Conservation (phyloP, 2,113 vertebrate genomes). For the Lepus timidus region DNA sequence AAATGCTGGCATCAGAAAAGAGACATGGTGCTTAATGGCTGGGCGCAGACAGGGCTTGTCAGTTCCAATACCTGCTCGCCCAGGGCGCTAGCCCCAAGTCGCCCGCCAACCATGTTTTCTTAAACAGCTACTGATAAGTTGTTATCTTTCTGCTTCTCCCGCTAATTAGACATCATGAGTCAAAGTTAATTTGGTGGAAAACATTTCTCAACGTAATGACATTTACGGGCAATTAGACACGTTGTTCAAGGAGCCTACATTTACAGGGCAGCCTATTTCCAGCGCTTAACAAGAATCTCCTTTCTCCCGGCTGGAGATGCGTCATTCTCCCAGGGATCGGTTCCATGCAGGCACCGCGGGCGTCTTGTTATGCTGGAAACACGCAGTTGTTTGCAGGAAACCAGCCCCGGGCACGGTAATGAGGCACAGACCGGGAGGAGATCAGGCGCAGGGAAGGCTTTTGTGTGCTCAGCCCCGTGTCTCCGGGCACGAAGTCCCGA, state of each 20-base stretch:
- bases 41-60: slow-evolving; percentile 73
- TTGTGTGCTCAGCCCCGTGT: background rate
- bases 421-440: slow-evolving; percentile 77
- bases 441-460: slow-evolving; percentile 53
- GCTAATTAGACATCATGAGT: slow-evolving; percentile 90
- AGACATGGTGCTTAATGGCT: slow-evolving; percentile 82
- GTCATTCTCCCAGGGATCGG: slow-evolving; percentile 82
- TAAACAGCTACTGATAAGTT: slow-evolving; percentile 84
- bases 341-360: slow-evolving; percentile 71
- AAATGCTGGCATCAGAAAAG: slow-evolving; percentile 70
- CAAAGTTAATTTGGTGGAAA: slow-evolving; percentile 92
- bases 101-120: slow-evolving; percentile 84
- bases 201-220: slow-evolving; percentile 92
- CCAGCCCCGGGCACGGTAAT: slow-evolving; percentile 78
- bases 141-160: slow-evolving; percentile 86
- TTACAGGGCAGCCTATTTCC: slow-evolving; percentile 82
- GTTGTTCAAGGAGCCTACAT: slow-evolving; percentile 77
- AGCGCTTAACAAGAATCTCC: slow-evolving; percentile 85
- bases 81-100: slow-evolving; percentile 77
- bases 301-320: slow-evolving; percentile 81
- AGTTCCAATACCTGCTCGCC: slow-evolving; percentile 82
- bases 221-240: slow-evolving; percentile 92
- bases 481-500: background rate
- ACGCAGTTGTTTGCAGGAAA: slow-evolving; percentile 67
- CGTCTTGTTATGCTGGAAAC: slow-evolving; percentile 85